Percentiles rank a stretch among this genome's conserved stretches.
Evolutionary conservation across 2,888 invertebrate species (phyloP).

Genomic region (Lacanobia wlatinum): DNA sequence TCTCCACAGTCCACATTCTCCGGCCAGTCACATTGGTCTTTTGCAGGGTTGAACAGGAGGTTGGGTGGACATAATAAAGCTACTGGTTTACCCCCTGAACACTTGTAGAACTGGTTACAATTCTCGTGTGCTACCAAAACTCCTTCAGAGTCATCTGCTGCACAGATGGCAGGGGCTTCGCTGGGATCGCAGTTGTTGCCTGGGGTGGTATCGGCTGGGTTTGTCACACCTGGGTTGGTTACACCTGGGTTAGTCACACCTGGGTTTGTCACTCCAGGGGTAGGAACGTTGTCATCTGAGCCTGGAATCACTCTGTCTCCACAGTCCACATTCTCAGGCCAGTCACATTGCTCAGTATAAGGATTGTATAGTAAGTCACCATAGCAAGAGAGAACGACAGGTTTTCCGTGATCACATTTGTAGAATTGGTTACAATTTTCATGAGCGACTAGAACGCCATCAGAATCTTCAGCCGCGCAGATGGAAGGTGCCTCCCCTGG

Average conservation of each 20-base stretch:
- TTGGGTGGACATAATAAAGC: no score
- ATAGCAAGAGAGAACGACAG: slow-evolving; percentile 64
- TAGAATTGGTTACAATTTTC: slow-evolving; percentile 76
- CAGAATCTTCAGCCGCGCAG: slow-evolving; percentile 68
- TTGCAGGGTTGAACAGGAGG: no score
- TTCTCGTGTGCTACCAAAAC: no score
- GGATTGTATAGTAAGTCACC: slow-evolving; percentile 66
- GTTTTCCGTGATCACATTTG: slow-evolving; percentile 67
- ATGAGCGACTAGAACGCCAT: slow-evolving; percentile 69
- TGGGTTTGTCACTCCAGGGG: not conserved
- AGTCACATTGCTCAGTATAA: slow-evolving; percentile 71
- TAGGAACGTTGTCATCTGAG: slow-evolving; percentile 17
- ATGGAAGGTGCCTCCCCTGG: slow-evolving; percentile 69
- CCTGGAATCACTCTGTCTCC: slow-evolving; percentile 62
- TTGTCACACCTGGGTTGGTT: slow-evolving; percentile 1
- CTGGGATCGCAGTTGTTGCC: slow-evolving; percentile 54
- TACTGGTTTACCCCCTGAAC: no score
- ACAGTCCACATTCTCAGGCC: slow-evolving; percentile 71
- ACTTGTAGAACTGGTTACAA: no score
- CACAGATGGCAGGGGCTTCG: slow-evolving; percentile 63
- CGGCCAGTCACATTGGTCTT: no score
- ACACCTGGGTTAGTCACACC: not conserved
- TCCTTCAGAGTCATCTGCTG: no score
- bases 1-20: no score
- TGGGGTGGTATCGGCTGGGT: slow-evolving; percentile 2